Base-by-base conservation (phyloP, 2,113 vertebrate species). In the Oncorhynchus masou region DNA sequence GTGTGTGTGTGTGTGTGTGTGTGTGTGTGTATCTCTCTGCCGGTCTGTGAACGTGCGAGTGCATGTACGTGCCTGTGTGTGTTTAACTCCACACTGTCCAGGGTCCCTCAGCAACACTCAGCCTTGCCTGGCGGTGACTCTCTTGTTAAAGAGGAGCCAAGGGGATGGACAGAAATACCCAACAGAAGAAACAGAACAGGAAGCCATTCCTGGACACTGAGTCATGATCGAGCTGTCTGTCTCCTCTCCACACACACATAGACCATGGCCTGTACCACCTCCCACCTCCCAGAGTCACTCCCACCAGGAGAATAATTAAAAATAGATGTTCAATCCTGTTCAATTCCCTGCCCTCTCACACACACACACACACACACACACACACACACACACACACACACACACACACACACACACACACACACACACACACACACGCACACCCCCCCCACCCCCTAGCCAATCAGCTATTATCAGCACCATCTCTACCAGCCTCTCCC, bases 241-340 rank as follows among this genome's bases (percentile, higher is more conserved):
- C 39, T 70, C 34, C 22, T 49, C 51, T 4, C 25, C 24, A 27
- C 72, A 68, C 67, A 68, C 67, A 68, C 67, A n/a, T 27, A 45
- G 15, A 45, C 39, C 39, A 45, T 8, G 2, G 39, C 39, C 39
- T 45, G 39, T 45, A 45, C 39, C 39, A 11, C 39, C 39, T 45
- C 34, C 34, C 34, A 39, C 34, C 34, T 45, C 16, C 39, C 39
- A 67, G 5, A 65, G 66, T 31, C 72, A 75, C n/a, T 29, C 68
- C 74, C 74, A 25, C 76, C 72, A 70, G 66, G 74, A 80, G 45
- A 67, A 31, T 25, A 20, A 22, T 25, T 76, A 83, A 76, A 83
- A 78, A 84, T 81, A 86, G 75, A 75, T 45, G 39, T 45, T 45
- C 39, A 45, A 11, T 54, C 13, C 39, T 49, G 8, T 12, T 31